Evolutionary conservation across 2,113 vertebrate genomes (phyloP), one percentile per base, ranked within the genome.

Genomic region (Opisthocomus hoazin): DNA sequence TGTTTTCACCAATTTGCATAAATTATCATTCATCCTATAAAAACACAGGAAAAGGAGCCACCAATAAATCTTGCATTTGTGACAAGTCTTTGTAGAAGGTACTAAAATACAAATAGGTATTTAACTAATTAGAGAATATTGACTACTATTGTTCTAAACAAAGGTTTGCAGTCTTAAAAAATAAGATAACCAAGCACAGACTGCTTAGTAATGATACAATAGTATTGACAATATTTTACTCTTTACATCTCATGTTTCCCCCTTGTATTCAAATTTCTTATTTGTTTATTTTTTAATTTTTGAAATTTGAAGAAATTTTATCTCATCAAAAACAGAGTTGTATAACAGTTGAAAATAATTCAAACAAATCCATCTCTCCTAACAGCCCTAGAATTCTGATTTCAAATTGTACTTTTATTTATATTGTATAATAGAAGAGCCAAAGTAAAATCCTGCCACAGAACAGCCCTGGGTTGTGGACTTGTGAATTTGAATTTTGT

Each of bases 101-200:
- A 36, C 8, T 73, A 64, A 91, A 63, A 73, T 39, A 63, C 41
- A n/a, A 39, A 58, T 20, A 54, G 2, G 0, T 5, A 45, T 51
- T 64, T 76, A 68, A 32, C 9, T 41, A 76, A 56, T 39, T 54
- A 41, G 17, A 65, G 29, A 63, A 32, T 6, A 26, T 2, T 34
- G 4, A 5, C 4, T 7, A 15, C 11, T 75, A 2, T 6, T 76
- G 0, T 22, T 76, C 20, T 37, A 53, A 76, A 19, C 9, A 75
- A 50, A 53, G 5, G 1, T 61, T 90, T 17, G 20, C 23, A 53
- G 13, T n/a, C 6, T 70, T 63, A 18, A 48, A 54, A 78, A 71
- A 32, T 48, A 9, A 79, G 12, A 12, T 54, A 23, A 22, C 0
- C 0, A 54, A 19, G 14, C 11, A 20, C 5, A 53, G 13, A 57